Evolutionary conservation across 2,113 vertebrate genomes (phyloP).

Genomic region (Pseudois nayaur): DNA sequence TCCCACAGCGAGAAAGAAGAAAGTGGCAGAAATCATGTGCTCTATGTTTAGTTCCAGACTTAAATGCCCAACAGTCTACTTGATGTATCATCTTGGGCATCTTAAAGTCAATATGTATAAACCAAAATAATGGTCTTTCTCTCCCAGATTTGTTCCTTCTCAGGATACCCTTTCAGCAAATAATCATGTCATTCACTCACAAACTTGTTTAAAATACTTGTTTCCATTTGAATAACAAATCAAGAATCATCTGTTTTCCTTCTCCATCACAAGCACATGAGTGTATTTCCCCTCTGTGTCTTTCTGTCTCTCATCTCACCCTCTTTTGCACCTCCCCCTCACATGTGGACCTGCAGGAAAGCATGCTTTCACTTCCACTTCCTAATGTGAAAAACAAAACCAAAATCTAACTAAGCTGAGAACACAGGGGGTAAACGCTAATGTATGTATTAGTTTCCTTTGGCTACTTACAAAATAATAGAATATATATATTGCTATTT

Average conservation of each 20-base stretch:
- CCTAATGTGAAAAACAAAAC: background rate
- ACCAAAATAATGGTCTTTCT: background rate
- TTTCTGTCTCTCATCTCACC: background rate
- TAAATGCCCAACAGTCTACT: background rate
- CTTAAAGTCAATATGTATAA: background rate
- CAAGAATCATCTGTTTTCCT: background rate
- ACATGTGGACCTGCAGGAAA: background rate
- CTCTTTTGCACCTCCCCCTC: background rate
- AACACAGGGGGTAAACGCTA: background rate
- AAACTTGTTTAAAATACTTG: background rate
- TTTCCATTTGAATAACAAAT: background rate
- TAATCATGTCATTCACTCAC: background rate
- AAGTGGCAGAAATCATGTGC: background rate
- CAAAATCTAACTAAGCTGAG: background rate
- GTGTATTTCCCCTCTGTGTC: background rate
- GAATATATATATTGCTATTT: background rate
- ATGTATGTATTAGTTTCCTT: background rate
- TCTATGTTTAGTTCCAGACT: background rate
- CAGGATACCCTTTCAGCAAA: background rate
- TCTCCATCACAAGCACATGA: background rate
- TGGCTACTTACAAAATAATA: background rate
- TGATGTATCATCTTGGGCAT: background rate
- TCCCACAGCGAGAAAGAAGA: accelerated
- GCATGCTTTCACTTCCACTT: background rate
- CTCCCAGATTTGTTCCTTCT: background rate